A percentile compares a stretch with the other conserved stretches of the same genome.
Conservation (phyloP, 2,797 vertebrate genomes). For the Meda fulgida region DNA sequence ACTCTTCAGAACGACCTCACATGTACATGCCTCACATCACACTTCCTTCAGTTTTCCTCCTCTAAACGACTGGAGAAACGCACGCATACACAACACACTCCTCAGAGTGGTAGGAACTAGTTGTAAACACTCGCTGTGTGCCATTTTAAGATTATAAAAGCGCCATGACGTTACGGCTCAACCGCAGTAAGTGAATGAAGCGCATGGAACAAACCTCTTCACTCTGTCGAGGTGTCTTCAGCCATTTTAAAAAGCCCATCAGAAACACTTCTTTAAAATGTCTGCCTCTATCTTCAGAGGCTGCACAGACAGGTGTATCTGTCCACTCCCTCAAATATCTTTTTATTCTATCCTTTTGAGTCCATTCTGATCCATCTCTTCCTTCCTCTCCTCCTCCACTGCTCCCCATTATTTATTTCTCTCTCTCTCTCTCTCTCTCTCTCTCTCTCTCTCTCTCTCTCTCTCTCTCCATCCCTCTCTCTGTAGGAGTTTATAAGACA, state of each 20-base stretch:
- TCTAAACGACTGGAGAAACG: background rate
- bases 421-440: conserved; percentile 50
- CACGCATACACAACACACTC: conserved; percentile 57
- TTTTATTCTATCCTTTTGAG: conserved; percentile 28
- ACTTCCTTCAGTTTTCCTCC: background rate
- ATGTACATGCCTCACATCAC: conserved; percentile 15
- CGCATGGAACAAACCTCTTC: conserved; percentile 6
- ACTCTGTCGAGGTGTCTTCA: conserved; percentile 16
- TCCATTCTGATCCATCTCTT: conserved; percentile 52
- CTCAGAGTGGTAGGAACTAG: conserved; percentile 83
- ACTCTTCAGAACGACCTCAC: conserved; percentile 27
- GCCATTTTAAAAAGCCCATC: conserved; percentile 46
- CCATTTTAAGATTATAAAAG: conserved; percentile 17
- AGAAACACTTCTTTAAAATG: conserved; percentile 47
- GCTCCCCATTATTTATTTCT: conserved; percentile 28
- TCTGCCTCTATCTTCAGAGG: conserved; percentile 34
- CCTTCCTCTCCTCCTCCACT: conserved; percentile 13
- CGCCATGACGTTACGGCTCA: background rate
- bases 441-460: conserved; percentile 59
- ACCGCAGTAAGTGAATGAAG: background rate
- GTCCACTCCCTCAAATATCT: conserved; percentile 8
- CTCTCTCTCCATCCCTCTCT: conserved; percentile 58
- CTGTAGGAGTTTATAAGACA: conserved; percentile 93
- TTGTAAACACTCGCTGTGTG: background rate
- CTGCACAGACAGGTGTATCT: conserved; percentile 24